A percentile compares a stretch with the other conserved stretches of the same genome.
Conservation (phyloP, 2,797 vertebrate species). For the Periophthalmus magnuspinnatus region DNA sequence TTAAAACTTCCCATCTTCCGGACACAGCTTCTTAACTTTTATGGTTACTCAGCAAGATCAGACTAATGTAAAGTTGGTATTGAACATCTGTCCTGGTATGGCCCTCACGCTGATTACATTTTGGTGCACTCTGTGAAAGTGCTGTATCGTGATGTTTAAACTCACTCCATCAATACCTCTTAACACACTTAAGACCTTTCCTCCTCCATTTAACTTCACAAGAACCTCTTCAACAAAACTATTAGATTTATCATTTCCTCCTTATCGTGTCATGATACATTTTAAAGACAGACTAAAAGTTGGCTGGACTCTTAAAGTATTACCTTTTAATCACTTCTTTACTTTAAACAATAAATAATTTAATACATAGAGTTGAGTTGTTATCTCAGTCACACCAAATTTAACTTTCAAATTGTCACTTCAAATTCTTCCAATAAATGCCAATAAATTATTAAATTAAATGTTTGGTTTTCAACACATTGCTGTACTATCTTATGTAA, state of each 20-base stretch:
- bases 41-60: not conserved
- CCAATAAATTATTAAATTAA: too few species aligned
- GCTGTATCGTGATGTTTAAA: slow-evolving; percentile 6
- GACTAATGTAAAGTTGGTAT: not conserved
- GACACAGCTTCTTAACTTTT: not conserved
- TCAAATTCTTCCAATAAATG: not conserved
- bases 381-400: not conserved
- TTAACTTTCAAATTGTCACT: not conserved
- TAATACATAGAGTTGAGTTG: not conserved
- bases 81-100: not conserved
- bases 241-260: not conserved
- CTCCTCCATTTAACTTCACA: slow-evolving; percentile 2
- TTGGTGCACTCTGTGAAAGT: not conserved
- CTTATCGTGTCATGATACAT: not conserved
- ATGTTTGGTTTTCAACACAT: too few species aligned
- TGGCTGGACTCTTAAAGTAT: not conserved
- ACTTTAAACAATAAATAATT: not conserved
- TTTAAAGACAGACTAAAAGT: not conserved
- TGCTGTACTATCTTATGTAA: too few species aligned
- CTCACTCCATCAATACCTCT: not conserved
- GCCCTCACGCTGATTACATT: not conserved
- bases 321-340: not conserved
- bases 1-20: not conserved
- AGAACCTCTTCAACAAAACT: not conserved
- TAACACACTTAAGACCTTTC: slow-evolving; percentile 14